Conservation (phyloP, 1,140 invertebrate species). For the Hyphantria cunea region DNA sequence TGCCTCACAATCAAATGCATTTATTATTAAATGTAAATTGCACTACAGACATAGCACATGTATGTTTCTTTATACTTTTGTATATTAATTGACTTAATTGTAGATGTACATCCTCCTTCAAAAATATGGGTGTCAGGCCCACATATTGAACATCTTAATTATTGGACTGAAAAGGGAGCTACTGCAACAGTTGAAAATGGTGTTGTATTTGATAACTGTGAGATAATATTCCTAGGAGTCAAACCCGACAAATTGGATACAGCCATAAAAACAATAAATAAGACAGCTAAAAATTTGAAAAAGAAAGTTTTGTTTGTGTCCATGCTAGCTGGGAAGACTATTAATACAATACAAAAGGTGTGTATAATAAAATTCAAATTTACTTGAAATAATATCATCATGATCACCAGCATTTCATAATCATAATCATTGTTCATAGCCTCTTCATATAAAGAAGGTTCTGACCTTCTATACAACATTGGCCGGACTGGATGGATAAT, state of each 20-base stretch:
- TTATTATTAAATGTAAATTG: too few species aligned
- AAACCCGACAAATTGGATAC: conserved; percentile 90
- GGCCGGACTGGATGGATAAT: too few species aligned
- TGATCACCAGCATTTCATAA: too few species aligned
- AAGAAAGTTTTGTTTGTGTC: conserved; percentile 87
- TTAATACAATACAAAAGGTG: conserved; percentile 86
- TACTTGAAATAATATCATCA: too few species aligned
- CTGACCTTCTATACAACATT: too few species aligned
- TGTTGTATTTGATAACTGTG: conserved; percentile 84
- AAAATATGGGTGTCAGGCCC: conserved; percentile 87
- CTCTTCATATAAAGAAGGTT: too few species aligned
- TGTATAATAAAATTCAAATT: background rate
- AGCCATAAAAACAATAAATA: conserved; percentile 43
- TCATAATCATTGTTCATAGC: too few species aligned
- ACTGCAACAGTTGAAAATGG: conserved; percentile 84
- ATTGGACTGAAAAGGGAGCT: conserved; percentile 85
- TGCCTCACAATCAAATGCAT: too few species aligned
- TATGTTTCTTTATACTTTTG: background rate
- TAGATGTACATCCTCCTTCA: conserved; percentile 82
- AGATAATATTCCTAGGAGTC: conserved; percentile 92
- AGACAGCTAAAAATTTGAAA: conserved; percentile 42
- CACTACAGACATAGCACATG: background rate
- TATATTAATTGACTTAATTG: conserved; percentile 27
- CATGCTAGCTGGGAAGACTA: conserved; percentile 90
- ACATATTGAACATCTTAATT: conserved; percentile 83